Evolutionary conservation across 2,113 vertebrate species (phyloP), one percentile per base, ranked within the genome.

Genomic region (Semicossyphus pulcher): DNA sequence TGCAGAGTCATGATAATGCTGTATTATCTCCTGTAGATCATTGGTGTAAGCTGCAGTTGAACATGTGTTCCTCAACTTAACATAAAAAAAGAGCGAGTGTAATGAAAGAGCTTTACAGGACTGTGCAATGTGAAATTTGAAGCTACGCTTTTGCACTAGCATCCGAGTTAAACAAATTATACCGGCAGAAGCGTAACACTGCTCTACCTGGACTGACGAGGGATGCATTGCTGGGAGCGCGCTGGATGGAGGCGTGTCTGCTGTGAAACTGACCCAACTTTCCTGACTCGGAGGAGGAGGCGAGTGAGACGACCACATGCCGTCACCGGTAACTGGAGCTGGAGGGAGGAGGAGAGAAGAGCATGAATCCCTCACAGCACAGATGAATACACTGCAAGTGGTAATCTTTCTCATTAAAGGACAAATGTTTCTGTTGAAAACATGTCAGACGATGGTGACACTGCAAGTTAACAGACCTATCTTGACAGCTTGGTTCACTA

Each of bases 211-310:
- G 93, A 95, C 95, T 93, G 97, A 98, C 72, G 97, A 96, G 89
- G 97, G 97, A 92, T 99, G 97, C 94, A 96, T 95, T 91, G 94
- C 89, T 90, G 97, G 97, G 92, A 97, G 93, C 84, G 97, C 93
- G 94, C 97, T 98, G 93, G 96, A 96, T 90, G 97, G 96, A 83
- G 97, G 96, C 58, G 97, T 98, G 95, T 99, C 97, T 9, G 91
- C 88, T 89, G 97, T 97, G 92, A 99, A 99, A 95, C 98, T 99
- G 95, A 99, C 97, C 98, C 98, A 99, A 63, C 96, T 98, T 92
- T 99, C 98, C 94, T 99, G 97, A 90, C 96, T 94, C 5, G 96
- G 97, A 88, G 94, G 96, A 47, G 97, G 97, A 57, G 97, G 91
- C 4, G 91, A 99, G 80, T 97, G 96, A 61, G 96, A 96, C 59